phyloP scores from a whole-genome alignment of 2,888 invertebrate species.

The Drosophila testacea region DNA sequence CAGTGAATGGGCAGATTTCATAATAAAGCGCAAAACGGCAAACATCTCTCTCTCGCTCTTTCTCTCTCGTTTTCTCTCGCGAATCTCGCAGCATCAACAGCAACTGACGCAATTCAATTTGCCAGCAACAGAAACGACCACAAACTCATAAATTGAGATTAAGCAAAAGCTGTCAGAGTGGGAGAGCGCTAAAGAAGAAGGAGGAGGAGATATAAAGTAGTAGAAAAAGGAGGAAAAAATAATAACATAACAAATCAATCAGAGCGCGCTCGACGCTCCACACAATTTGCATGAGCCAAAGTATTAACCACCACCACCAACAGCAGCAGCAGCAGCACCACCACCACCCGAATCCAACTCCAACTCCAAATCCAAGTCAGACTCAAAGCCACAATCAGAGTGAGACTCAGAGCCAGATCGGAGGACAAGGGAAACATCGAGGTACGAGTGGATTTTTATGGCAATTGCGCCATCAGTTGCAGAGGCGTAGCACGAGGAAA shows the following conservation, averaged over 20 bases:
- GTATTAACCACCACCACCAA: conserved; percentile 52
- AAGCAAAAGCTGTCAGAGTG: conserved; percentile 54
- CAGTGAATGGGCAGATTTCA: conserved; percentile 75
- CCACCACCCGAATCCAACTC: conserved; percentile 15
- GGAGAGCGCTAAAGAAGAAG: conserved; percentile 1
- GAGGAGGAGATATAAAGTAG: conserved; percentile 5
- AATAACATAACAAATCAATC: conserved; percentile 74
- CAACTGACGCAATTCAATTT: conserved; percentile 80
- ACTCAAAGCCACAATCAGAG: background rate
- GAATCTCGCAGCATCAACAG: conserved; percentile 31
- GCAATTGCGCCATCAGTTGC: conserved; percentile 84
- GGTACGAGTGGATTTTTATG: conserved; percentile 82
- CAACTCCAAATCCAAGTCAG: background rate
- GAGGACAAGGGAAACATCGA: conserved; percentile 42
- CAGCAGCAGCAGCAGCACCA: conserved; percentile 29
- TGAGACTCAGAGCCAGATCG: background rate
- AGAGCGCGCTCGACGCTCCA: conserved; percentile 48
- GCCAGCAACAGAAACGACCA: conserved; percentile 60
- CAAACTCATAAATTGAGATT: conserved; percentile 78
- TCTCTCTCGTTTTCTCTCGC: conserved; percentile 30
- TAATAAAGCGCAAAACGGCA: conserved; percentile 67
- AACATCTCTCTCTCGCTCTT: background rate
- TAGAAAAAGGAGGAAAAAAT: conserved; percentile 9
- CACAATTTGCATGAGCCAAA: conserved; percentile 84
- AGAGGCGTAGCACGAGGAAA: conserved; percentile 85